Conservation (phyloP, 2,797 vertebrate species). For the Pseudochirops corinnae region DNA sequence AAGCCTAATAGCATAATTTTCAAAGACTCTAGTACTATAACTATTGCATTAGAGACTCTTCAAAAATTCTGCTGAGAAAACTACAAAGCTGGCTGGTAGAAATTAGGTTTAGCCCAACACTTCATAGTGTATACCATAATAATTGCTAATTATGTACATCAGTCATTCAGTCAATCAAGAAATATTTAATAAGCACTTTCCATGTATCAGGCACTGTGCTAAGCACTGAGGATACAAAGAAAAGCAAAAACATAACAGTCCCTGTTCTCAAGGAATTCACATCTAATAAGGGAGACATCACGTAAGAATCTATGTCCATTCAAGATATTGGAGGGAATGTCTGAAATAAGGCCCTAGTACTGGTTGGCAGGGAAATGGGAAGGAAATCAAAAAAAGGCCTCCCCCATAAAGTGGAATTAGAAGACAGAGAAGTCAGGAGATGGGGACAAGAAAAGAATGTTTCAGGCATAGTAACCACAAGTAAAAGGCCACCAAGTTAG, state of each 20-base stretch:
- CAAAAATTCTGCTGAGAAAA: neutral
- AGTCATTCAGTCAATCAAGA: neutral
- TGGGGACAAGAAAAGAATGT: neutral
- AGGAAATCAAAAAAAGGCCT: neutral
- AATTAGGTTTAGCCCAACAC: neutral
- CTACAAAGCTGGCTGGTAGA: neutral
- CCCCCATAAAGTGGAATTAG: neutral
- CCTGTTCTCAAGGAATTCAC: neutral
- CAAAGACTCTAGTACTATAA: neutral
- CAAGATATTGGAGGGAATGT: neutral
- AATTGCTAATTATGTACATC: neutral
- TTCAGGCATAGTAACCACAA: neutral
- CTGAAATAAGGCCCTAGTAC: neutral
- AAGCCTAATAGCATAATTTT: neutral
- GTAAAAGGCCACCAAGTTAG: neutral
- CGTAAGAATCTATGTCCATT: neutral
- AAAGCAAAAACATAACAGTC: neutral
- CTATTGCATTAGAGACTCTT: neutral
- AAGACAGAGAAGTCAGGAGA: neutral
- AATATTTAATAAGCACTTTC: neutral
- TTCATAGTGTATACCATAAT: neutral
- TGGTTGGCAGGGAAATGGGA: neutral
- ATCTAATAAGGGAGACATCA: neutral
- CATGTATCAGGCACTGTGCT: neutral
- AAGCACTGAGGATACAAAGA: neutral